A percentile compares a stretch with the other conserved stretches of the same genome.
Conservation (phyloP, 35 echinoderm and acorn worm species). For the Patiria miniata region DNA sequence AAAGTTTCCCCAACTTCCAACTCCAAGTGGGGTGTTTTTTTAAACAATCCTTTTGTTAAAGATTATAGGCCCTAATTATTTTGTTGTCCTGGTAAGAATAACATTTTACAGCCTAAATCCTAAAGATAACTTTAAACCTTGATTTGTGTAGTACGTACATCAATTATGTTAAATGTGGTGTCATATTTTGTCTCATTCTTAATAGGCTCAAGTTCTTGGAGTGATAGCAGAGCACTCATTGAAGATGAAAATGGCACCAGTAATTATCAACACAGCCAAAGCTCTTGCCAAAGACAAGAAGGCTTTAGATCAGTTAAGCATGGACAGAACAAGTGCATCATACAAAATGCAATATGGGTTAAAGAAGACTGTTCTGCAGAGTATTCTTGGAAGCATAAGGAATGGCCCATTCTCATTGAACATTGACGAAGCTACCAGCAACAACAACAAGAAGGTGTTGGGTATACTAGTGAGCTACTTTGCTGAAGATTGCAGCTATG, state of each 20-base stretch:
- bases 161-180: no score
- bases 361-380: conserved; percentile 21
- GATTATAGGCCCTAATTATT: no score
- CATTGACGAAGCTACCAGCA: conserved; percentile 55
- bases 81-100: no score
- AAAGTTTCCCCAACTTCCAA: no score
- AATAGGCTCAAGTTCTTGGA: conserved; percentile 10
- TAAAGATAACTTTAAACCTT: no score
- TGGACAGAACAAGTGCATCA: conserved; percentile 33
- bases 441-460: conserved; percentile 56
- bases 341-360: conserved; percentile 45
- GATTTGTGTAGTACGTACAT: no score
- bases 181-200: no score
- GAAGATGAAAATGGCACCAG: conserved; percentile 14
- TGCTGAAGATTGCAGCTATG: conserved; percentile 23
- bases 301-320: neutral
- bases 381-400: no score
- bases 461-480: conserved; percentile 58
- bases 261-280: neutral
- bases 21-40: no score
- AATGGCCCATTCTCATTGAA: no score
- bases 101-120: no score
- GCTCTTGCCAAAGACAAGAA: conserved; percentile 19
- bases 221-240: conserved; percentile 37
- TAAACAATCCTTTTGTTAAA: no score